phyloP scores from a whole-genome alignment of 30 jellyfish, hydroid and myxozoan species.

The Hydractinia symbiolongicarpus region DNA sequence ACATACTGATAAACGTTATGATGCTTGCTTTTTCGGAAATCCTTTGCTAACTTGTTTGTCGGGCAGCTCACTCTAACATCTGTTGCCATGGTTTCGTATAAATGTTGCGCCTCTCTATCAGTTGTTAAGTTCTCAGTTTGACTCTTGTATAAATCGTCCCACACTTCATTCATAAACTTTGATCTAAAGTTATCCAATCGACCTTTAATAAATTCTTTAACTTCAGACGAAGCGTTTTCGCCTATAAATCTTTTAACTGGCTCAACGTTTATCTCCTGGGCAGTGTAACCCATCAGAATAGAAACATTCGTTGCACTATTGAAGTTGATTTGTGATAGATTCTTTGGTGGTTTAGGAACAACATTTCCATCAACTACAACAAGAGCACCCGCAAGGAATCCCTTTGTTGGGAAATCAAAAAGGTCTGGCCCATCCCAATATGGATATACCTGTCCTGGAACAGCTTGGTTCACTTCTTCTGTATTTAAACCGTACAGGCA shows the following conservation, averaged over 20 bases:
- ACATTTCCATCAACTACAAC: constrained; percentile 25
- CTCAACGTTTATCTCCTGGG: constrained; percentile 24
- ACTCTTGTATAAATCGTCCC: constrained; percentile 15
- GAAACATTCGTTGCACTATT: neutral
- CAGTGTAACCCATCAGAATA: constrained; percentile 34
- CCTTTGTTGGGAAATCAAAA: constrained; percentile 37
- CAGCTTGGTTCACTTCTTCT: constrained; percentile 20
- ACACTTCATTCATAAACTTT: neutral
- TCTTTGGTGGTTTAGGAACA: constrained; percentile 23
- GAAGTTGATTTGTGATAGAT: neutral
- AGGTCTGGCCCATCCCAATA: constrained; percentile 26
- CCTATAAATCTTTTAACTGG: constrained; percentile 10
- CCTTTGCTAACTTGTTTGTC: constrained; percentile 18
- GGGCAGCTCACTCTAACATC: constrained; percentile 58
- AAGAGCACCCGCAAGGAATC: constrained; percentile 26
- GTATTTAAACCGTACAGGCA: constrained; percentile 29
- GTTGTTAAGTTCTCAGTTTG: neutral
- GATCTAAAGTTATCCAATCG: constrained; percentile 2
- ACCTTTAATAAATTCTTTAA: neutral
- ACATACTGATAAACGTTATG: constrained; percentile 42
- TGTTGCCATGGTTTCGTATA: constrained; percentile 32
- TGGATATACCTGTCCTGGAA: constrained; percentile 32
- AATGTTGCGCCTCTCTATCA: neutral
- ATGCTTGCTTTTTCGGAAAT: constrained; percentile 10
- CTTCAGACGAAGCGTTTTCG: neutral